phyloP scores from a whole-genome alignment of 92 coral and sea anemone genomes.

The Epizoanthus fatuus region DNA sequence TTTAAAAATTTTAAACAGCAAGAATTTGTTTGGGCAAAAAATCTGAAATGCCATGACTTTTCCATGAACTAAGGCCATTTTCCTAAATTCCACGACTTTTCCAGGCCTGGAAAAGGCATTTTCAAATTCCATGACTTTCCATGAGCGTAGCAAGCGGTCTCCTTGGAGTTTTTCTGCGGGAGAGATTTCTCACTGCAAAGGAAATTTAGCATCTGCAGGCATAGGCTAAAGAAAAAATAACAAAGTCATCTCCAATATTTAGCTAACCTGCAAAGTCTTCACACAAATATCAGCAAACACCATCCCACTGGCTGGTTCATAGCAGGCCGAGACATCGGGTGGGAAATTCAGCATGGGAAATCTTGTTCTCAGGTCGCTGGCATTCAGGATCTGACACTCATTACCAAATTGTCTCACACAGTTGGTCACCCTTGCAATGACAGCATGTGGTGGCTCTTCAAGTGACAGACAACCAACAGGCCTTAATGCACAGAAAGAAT shows the following conservation, averaged over 20 bases:
- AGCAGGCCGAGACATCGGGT: slow-evolving; percentile 56
- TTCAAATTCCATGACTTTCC: too few species aligned
- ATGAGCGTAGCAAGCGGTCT: too few species aligned
- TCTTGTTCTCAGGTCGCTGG: slow-evolving; percentile 63
- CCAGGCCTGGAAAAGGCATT: too few species aligned
- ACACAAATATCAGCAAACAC: slow-evolving; percentile 76
- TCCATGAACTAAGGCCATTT: too few species aligned
- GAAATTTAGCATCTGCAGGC: not conserved
- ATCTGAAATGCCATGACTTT: too few species aligned
- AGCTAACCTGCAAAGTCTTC: slow-evolving; percentile 69
- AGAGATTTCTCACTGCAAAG: too few species aligned
- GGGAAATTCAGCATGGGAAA: slow-evolving; percentile 71
- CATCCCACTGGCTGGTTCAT: slow-evolving; percentile 82
- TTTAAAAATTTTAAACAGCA: too few species aligned
- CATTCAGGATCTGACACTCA: slow-evolving; percentile 68
- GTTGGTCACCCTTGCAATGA: slow-evolving; percentile 35
- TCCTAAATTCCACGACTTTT: too few species aligned
- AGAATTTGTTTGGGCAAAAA: too few species aligned
- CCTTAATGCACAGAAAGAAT: slow-evolving; percentile 48
- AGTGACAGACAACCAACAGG: slow-evolving; percentile 73
- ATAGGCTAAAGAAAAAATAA: not conserved
- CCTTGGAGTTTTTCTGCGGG: too few species aligned
- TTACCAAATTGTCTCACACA: slow-evolving; percentile 78
- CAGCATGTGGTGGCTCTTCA: slow-evolving; percentile 72
- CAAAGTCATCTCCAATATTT: not conserved